These are phyloP conservation scores for Aphrocallistes beatrix DNA, from an alignment of 37 sponge, comb jelly and placozoan species.

Conservation along the genomic window DNA sequence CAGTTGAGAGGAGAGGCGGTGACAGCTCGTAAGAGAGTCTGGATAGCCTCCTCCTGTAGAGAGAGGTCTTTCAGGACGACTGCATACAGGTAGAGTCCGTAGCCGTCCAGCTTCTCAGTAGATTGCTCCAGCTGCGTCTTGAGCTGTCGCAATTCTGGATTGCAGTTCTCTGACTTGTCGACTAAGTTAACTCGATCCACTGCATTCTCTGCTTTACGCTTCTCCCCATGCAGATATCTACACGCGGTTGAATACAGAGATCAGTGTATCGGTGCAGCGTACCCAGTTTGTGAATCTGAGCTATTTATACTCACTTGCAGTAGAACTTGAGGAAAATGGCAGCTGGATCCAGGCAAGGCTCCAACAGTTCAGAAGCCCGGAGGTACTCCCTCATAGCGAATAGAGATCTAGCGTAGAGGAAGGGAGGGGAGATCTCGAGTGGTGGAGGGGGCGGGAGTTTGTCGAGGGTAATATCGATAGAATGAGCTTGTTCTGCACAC, in stretches of 20 bases:
- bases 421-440: background rate
- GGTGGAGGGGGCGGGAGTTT: background rate
- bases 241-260: no score
- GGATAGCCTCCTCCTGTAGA: background rate
- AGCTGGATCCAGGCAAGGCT: background rate
- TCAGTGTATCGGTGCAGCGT: no score
- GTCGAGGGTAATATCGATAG: background rate
- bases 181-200: background rate
- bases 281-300: no score
- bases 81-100: background rate
- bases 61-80: background rate
- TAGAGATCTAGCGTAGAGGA: background rate
- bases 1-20: background rate
- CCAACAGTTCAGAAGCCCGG: background rate
- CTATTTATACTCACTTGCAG: background rate
- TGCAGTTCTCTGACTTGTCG: background rate
- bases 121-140: background rate
- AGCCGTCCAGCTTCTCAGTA: background rate
- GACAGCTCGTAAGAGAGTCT: background rate
- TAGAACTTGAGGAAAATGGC: background rate
- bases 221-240: constrained; percentile 5
- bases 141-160: background rate
- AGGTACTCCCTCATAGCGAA: background rate
- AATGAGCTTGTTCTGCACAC: background rate
- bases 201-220: background rate